phyloP scores from a whole-genome alignment of 64 coral and sea anemone genomes.

The Acropora yongei region DNA sequence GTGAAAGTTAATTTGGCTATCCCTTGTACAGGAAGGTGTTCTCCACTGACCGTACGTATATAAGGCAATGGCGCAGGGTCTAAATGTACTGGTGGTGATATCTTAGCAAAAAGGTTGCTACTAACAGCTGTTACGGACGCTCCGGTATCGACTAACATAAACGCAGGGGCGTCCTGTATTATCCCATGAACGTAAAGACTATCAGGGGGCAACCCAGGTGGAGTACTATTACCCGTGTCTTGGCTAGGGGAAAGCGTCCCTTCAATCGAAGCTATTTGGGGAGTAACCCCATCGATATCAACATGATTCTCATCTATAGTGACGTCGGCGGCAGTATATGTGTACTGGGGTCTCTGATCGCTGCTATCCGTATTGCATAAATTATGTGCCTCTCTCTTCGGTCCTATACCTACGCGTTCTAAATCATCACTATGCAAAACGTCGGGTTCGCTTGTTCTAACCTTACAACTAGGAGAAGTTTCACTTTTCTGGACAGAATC shows the following conservation, averaged over 20 bases:
- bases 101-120: not conserved
- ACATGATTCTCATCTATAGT: too few species aligned
- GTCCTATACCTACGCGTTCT: too few species aligned
- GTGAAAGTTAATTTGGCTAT: too few species aligned
- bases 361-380: too few species aligned
- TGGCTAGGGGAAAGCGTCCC: not conserved
- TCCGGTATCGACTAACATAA: not conserved
- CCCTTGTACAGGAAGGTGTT: not conserved
- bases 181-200: too few species aligned
- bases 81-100: not conserved
- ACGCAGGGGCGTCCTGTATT: too few species aligned
- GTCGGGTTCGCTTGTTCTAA: not conserved
- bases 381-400: too few species aligned
- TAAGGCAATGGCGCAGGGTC: not conserved
- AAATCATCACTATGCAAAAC: not conserved
- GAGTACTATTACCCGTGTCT: not conserved
- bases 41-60: not conserved
- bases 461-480: not conserved
- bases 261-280: not conserved
- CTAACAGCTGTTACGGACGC: not conserved
- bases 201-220: not conserved
- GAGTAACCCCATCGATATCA: not conserved
- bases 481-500: too few species aligned
- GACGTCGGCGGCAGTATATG: too few species aligned
- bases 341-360: too few species aligned